Base-by-base conservation (phyloP, 2,113 vertebrate species). In the Chamaetylas fuelleborni region DNA sequence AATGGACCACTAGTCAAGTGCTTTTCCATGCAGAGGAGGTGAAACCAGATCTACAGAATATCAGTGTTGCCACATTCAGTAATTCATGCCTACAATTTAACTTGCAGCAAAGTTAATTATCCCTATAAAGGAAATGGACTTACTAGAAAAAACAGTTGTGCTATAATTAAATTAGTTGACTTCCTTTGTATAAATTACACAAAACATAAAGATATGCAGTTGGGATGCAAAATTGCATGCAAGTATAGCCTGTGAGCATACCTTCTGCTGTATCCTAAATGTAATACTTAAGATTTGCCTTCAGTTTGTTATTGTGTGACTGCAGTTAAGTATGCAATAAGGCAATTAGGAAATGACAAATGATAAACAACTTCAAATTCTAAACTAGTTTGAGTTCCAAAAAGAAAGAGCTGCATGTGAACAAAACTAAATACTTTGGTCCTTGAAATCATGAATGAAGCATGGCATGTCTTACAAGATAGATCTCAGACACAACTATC, bases 341-440 rank as follows among this genome's bases (percentile, higher is more conserved):
- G 23, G 74, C 38, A 90, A 94, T 58, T 80, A 82, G 78, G 78
- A 94, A 95, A 95, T 61, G 9, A 51, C 22, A 79, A 86, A 82
- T 20, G 0, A 83, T 83, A 96, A 96, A 92, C 91, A 66, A 50
- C 48, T 87, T 69, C 62, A 89, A 69, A 40, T 36, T 48, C 24
- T 85, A 57, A 87, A 73, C 70, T 40, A 38, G 18, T 33, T 79
- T 51, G 66, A 62, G 45, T 38, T 91, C 47, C 24, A 81, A 62
- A 56, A 87, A 51, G 7, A 34, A 81, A 43, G 26, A 60, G 25
- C 47, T 61, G 6, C 50, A 72, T 66, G 62, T 83, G 22, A 86
- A 62, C 17, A 50, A 85, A 84, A 34, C 1, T 11, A 84, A 54
- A 33, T 76, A 38, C 36, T 82, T 73, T 51, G 66, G 47, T 38